These are phyloP conservation scores for Zonotrichia leucophrys DNA, from an alignment of 2,113 vertebrate species.

Conservation along the genomic window DNA sequence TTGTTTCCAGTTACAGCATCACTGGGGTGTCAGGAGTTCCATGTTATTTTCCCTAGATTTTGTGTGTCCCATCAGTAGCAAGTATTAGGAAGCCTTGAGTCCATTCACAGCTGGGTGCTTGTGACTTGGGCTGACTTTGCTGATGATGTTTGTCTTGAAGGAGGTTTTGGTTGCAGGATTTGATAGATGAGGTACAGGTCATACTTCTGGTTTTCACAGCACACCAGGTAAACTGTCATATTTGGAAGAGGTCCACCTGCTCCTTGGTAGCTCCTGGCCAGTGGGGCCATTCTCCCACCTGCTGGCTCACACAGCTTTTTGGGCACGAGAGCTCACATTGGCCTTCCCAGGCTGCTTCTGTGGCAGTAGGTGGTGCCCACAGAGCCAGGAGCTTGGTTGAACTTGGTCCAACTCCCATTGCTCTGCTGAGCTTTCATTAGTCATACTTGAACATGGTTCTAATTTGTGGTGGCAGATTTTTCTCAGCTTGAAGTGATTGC, in stretches of 20 bases:
- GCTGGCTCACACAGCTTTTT: background rate
- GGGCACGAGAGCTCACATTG: background rate
- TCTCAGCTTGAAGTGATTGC: background rate
- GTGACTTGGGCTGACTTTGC: background rate
- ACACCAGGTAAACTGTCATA: background rate
- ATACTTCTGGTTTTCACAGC: background rate
- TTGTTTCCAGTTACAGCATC: background rate
- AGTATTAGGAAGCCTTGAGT: background rate
- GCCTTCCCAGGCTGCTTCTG: background rate
- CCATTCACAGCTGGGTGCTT: background rate
- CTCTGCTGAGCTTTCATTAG: background rate
- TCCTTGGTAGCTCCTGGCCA: background rate
- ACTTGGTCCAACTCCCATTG: background rate
- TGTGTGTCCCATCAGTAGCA: background rate
- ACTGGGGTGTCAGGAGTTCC: background rate
- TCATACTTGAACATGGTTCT: background rate
- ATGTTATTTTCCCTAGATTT: background rate
- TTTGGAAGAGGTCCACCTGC: background rate
- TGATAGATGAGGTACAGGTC: background rate
- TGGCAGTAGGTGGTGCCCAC: background rate
- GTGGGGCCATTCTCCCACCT: background rate
- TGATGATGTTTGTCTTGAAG: background rate
- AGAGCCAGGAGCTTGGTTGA: background rate
- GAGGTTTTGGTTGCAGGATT: background rate
- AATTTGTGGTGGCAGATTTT: background rate